Base-by-base conservation (phyloP, 2,888 invertebrate genomes). In the Biston betularia region DNA sequence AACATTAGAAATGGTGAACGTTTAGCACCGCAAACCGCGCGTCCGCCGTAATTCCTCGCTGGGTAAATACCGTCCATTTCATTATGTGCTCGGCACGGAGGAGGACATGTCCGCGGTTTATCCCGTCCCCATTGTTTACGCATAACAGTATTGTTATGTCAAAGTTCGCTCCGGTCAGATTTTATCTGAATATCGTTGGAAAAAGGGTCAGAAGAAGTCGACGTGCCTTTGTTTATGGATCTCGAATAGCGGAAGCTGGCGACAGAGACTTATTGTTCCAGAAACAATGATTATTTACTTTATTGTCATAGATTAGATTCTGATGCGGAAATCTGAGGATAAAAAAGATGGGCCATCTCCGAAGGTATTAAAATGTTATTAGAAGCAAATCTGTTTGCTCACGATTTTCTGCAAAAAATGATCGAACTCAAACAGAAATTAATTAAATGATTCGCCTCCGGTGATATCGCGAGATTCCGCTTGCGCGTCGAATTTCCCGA, bases 111-210 rank as follows among this genome's bases (percentile, higher is more conserved):
- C 60, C 42, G 59, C 54, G 68, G 70, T 66, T 71, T 65, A 66
- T 70, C 60, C 65, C 70, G 44, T 59, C 49, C 42, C 65, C 63
- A 73, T 72, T 73, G 73, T 70, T 71, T 72, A 63, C 57, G 49
- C 68, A 66, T 69, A 63, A 66, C 68, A 46, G 67, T 63, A 70
- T 69, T 72, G 72, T 71, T 60, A 65, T 64, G 63, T 58, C 59
- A 52, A 72, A 74, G 62, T 69, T 68, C 70, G 68, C 62, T 66
- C 68, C 69, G 74, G 71, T 71, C 68, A 73, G 73, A 75, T 75
- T 63, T 60, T 71, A 74, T 74, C 74, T 69, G 58, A 60, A 69
- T 68, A 69, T 73, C 71, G 71, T 70, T 69, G 67, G 65, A 69
- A 71, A 73, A 69, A 71, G 69, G 71, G 67, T 65, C 68, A 62